Conservation (phyloP, 2,797 vertebrate species). For the Pagetopsis macropterus region DNA sequence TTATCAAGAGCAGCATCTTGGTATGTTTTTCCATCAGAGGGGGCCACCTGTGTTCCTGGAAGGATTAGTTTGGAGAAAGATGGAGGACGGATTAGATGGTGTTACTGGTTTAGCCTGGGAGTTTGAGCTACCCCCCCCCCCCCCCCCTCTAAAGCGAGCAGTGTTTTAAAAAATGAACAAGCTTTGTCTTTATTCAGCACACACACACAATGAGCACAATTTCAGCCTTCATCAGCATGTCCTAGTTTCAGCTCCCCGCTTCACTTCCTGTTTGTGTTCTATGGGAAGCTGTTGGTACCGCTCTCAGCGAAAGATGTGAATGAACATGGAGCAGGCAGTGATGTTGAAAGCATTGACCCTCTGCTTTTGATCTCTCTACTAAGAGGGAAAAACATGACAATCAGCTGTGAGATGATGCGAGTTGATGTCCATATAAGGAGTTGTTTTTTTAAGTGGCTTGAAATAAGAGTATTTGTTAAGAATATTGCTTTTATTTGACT, state of each 20-base stretch:
- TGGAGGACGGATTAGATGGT: constrained; percentile 51
- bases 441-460: constrained; percentile 1
- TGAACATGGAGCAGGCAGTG: constrained; percentile 23
- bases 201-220: constrained; percentile 36
- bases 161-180: constrained; percentile 20
- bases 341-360: constrained; percentile 13
- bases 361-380: constrained; percentile 20
- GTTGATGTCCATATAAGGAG: background rate
- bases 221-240: constrained; percentile 52
- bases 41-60: constrained; percentile 73
- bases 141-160: constrained; percentile 21
- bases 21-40: constrained; percentile 57
- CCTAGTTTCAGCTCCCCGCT: constrained; percentile 50
- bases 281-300: background rate
- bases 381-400: background rate
- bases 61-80: constrained; percentile 61
- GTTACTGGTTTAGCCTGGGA: constrained; percentile 39
- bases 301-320: constrained; percentile 24
- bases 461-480: no score
- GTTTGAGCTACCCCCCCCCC: constrained; percentile 29
- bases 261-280: constrained; percentile 36
- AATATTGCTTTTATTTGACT: no score
- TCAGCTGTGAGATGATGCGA: constrained; percentile 1
- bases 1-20: constrained; percentile 53
- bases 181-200: constrained; percentile 44